Percentiles rank a stretch among this genome's conserved stretches.
Evolutionary conservation across 2,888 invertebrate species (phyloP).

Genomic region (Phania funesta): DNA sequence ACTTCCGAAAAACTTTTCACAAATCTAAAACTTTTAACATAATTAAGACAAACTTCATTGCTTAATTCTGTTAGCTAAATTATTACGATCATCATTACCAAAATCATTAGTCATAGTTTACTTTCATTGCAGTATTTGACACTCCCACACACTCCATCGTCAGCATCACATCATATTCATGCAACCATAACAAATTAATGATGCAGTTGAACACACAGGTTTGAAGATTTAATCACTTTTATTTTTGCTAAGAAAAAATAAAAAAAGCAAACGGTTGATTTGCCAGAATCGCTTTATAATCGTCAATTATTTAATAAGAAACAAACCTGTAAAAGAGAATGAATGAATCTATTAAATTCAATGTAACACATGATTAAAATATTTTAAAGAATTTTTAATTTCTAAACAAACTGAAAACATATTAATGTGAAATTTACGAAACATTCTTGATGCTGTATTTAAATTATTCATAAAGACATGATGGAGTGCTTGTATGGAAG

Average conservation of each 20-base stretch:
- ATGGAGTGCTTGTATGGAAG: not conserved
- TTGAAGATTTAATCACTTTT: conserved; percentile 46
- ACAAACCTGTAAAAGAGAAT: not conserved
- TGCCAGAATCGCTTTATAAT: conserved; percentile 30
- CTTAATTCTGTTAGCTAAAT: not conserved
- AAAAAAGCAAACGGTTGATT: conserved; percentile 6
- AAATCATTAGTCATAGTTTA: conserved; percentile 21
- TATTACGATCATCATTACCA: not conserved
- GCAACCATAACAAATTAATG: conserved; percentile 37
- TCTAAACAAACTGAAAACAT: not conserved
- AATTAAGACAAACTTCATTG: not conserved
- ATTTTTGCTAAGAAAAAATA: not conserved
- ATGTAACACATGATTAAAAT: conserved; percentile 30
- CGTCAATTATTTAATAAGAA: conserved; percentile 41
- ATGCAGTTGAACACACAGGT: conserved; percentile 39
- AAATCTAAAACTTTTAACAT: too few relatives aligned
- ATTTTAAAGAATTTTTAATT: not conserved
- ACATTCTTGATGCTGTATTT: not conserved
- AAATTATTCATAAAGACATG: not conserved
- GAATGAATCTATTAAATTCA: conserved; percentile 20
- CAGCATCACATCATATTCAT: conserved; percentile 3
- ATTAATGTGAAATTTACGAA: not conserved
- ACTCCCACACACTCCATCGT: conserved; percentile 22
- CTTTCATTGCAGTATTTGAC: conserved; percentile 16
- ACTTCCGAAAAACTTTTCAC: too few relatives aligned